Evolutionary conservation across 1,140 invertebrate species (phyloP).

Genomic region (Pemphigus obesinymphae): DNA sequence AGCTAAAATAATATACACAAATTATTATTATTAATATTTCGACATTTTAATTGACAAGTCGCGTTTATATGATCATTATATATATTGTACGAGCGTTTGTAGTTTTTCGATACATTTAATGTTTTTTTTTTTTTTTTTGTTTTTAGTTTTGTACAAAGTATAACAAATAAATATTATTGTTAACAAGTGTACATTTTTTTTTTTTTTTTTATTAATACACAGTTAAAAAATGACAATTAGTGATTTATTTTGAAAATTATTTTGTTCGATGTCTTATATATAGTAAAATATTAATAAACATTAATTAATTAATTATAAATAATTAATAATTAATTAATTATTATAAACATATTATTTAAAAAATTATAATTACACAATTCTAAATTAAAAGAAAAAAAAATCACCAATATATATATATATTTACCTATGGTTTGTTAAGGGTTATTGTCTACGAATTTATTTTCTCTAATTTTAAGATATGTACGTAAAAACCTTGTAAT

Average conservation of each 20-base stretch:
- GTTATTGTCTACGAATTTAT: slow-evolving; percentile 33
- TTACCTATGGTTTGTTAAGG: background rate
- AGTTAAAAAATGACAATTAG: slow-evolving; percentile 11
- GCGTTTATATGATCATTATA: background rate
- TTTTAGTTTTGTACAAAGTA: slow-evolving; percentile 12
- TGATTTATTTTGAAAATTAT: background rate
- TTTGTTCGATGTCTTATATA: background rate
- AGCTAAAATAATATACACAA: background rate
- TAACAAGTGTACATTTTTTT: slow-evolving; percentile 18
- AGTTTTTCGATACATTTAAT: background rate
- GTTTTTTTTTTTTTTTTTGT: background rate
- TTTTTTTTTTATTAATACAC: background rate
- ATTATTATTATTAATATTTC: background rate
- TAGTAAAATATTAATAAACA: background rate
- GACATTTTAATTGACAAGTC: slow-evolving; percentile 23
- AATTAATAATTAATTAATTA: background rate
- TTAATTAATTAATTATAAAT: too few species aligned
- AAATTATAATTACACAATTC: background rate
- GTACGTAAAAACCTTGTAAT: slow-evolving; percentile 39
- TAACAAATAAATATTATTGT: background rate
- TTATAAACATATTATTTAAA: background rate
- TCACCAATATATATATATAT: background rate
- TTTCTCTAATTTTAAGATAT: slow-evolving; percentile 34
- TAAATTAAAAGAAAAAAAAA: background rate
- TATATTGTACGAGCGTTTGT: background rate